phyloP scores from a whole-genome alignment of 2,888 invertebrate species.

The Tryphoninae sp. region DNA sequence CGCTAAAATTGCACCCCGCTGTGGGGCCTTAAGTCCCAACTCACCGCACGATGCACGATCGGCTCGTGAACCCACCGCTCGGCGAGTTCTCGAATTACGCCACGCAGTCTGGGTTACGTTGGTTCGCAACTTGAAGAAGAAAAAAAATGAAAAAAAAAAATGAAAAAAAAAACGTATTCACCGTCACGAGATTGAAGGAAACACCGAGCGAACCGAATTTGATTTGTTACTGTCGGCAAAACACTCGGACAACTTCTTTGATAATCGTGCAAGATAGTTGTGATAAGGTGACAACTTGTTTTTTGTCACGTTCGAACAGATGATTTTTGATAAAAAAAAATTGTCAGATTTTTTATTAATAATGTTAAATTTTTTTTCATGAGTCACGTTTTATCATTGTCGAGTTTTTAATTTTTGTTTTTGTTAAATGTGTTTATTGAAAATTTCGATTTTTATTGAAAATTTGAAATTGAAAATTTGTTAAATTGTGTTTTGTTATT shows the following conservation, averaged over 20 bases:
- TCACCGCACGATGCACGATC: conserved; percentile 18
- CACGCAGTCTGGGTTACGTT: conserved; percentile 75
- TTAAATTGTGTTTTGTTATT: too few relatives aligned
- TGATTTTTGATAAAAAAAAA: too few relatives aligned
- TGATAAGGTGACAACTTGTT: neutral
- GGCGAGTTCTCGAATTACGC: conserved; percentile 72
- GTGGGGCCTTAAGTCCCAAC: conserved; percentile 35
- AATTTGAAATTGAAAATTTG: too few relatives aligned
- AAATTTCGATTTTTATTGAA: too few relatives aligned
- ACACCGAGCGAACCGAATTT: conserved; percentile 23
- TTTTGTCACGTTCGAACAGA: too few relatives aligned
- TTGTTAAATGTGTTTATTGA: too few relatives aligned
- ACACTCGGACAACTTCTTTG: conserved; percentile 10
- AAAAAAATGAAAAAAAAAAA: neutral
- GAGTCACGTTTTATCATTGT: too few relatives aligned
- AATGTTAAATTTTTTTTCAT: too few relatives aligned
- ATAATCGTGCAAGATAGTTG: conserved; percentile 38
- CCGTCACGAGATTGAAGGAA: neutral
- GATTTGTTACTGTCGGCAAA: conserved; percentile 37
- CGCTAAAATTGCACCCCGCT: conserved; percentile 66
- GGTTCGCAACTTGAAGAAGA: conserved; percentile 71
- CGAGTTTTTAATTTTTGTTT: too few relatives aligned
- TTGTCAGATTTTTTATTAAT: too few relatives aligned
- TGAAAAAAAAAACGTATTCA: neutral
- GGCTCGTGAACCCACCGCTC: conserved; percentile 62